Conservation (phyloP, 2,888 invertebrate species). For the Pantelozetes paolii region DNA sequence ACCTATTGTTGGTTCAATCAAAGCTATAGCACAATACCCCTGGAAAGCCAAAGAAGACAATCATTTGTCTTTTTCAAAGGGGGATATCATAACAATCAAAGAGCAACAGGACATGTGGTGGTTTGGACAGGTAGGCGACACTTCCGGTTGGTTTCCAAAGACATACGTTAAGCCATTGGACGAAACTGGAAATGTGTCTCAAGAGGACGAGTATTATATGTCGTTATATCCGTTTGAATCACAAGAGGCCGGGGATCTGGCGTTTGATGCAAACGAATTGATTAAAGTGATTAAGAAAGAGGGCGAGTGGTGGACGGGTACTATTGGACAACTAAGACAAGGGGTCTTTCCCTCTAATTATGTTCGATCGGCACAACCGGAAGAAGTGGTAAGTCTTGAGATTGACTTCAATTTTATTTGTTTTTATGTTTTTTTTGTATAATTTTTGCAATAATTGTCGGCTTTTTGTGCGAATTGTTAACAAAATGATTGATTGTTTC, state of each 20-base stretch:
- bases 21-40: constrained; percentile 58
- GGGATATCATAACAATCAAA: constrained; percentile 60
- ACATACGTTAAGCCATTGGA: constrained; percentile 57
- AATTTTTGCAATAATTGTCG: neutral
- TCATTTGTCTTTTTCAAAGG: constrained; percentile 62
- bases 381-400: constrained; percentile 48
- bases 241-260: constrained; percentile 81
- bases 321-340: constrained; percentile 65
- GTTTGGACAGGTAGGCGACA: constrained; percentile 59
- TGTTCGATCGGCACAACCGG: constrained; percentile 57
- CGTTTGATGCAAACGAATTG: constrained; percentile 76
- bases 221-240: constrained; percentile 87
- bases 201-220: constrained; percentile 66
- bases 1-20: neutral
- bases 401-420: neutral
- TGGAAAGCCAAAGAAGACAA: constrained; percentile 61
- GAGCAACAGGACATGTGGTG: constrained; percentile 65
- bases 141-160: constrained; percentile 62
- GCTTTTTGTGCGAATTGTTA: neutral
- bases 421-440: neutral
- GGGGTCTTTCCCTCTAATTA: constrained; percentile 99
- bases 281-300: constrained; percentile 82
- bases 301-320: constrained; percentile 99
- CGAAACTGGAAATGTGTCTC: constrained; percentile 10
- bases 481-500: neutral